Base-by-base conservation (phyloP, 92 coral and sea anemone species). In the Isaurus tuberculatus region DNA sequence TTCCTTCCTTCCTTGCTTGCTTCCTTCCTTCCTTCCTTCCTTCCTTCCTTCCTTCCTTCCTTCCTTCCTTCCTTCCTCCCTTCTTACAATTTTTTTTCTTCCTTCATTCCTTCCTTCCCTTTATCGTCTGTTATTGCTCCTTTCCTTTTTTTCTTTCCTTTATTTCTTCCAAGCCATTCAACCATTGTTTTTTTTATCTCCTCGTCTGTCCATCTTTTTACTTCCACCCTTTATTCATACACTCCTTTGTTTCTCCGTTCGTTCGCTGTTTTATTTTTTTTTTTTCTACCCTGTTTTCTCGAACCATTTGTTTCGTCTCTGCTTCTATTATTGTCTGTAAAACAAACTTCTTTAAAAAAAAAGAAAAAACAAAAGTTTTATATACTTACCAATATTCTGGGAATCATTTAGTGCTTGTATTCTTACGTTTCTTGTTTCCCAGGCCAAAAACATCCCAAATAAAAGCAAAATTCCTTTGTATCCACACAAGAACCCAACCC, bases 361-460 rank as follows among this genome's bases (percentile, higher is more conserved):
- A 6, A 13, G 46, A 6, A 42, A 42, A 13, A 10, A n/a, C 20
- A 4, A 51, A 19, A 11, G 14, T 14, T 4, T 19, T 19, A 49
- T 40, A 13, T 40, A 40, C 46, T 9, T 40, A 40, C 34, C 31
- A 36, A 70, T 19, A 25, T 77, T 77, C 26, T 77, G 82, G 2
- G 82, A 77, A 65, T 77, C 82, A 25, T 77, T 77, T 8, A 77
- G 53, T n/a, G 82, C 82, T 63, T 69, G 70, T 77, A 77, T 77
- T 77, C 60, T 57, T 2, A 77, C 70, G 22, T 30, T 46, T 77
- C 69, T 77, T 8, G 82, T 77, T 25, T 77, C 82, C 82, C 82
- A 77, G 11, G 82, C 82, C 23, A 77, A 53, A 49, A 77, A 77
- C 82, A 77, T 77, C 23, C 82, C 82, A 58, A 77, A 77, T 17